These are phyloP conservation scores for Trichonephila clavata DNA, from an alignment of 1,140 invertebrate genomes.

Conservation along the genomic window DNA sequence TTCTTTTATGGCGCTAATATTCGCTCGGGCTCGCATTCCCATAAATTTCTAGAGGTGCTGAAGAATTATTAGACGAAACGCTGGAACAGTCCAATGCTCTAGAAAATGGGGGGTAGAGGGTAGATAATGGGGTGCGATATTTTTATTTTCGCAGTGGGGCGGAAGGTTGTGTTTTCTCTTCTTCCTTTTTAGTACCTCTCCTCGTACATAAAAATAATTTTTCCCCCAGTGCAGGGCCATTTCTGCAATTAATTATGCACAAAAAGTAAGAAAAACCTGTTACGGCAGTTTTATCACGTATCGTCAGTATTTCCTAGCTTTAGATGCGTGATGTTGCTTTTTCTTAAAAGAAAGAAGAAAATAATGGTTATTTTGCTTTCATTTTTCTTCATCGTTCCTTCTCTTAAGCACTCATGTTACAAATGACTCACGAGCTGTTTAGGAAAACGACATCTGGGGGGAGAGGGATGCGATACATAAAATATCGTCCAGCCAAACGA, in stretches of 20 bases:
- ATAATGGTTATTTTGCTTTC: constrained; percentile 66
- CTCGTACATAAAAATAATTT: background rate
- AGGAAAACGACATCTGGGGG: constrained; percentile 60
- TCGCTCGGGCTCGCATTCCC: constrained; percentile 60
- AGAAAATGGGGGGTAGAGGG: constrained; percentile 59
- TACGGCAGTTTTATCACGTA: constrained; percentile 71
- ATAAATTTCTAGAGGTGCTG: constrained; percentile 65
- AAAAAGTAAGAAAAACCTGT: constrained; percentile 64
- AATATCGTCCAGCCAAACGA: constrained; percentile 48
- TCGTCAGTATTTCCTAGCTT: constrained; percentile 5
- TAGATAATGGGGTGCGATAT: constrained; percentile 67
- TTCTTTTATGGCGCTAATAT: constrained; percentile 73
- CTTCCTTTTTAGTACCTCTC: background rate
- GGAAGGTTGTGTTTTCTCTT: background rate
- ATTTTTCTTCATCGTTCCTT: constrained; percentile 35
- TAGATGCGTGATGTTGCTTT: background rate
- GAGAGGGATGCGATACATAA: constrained; percentile 59
- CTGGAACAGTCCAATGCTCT: constrained; percentile 57
- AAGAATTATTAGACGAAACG: constrained; percentile 70
- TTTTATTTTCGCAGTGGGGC: constrained; percentile 52
- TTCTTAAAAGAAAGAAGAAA: constrained; percentile 38
- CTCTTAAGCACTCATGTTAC: constrained; percentile 9
- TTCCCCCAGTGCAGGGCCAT: background rate
- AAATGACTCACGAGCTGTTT: constrained; percentile 71
- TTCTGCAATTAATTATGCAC: constrained; percentile 66